A percentile compares a stretch with the other conserved stretches of the same genome.
Evolutionary conservation across 2,888 invertebrate species (phyloP).

Genomic region (Tupiocoris notatus): DNA sequence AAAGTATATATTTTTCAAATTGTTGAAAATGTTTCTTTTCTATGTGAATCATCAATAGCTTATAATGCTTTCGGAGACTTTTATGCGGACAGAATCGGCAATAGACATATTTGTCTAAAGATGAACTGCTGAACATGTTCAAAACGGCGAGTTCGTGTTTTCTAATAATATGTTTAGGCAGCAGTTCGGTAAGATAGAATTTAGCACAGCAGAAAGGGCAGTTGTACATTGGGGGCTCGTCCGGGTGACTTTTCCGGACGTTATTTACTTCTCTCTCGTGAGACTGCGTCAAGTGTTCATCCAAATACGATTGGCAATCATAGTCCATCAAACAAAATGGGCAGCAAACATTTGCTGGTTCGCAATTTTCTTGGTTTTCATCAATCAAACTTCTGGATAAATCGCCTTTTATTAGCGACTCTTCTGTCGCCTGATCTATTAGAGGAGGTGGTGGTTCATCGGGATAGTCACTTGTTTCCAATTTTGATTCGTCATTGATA

Average conservation of each 20-base stretch:
- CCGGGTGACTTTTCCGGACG: slow-evolving; percentile 42
- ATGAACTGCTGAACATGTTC: slow-evolving; percentile 47
- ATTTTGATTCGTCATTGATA: background rate
- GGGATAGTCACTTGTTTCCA: slow-evolving; percentile 11
- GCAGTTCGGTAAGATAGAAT: slow-evolving; percentile 49
- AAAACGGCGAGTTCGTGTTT: slow-evolving; percentile 50
- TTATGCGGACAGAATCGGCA: slow-evolving; percentile 51
- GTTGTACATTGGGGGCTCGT: slow-evolving; percentile 47
- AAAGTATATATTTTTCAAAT: slow-evolving; percentile 48
- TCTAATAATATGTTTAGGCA: slow-evolving; percentile 50
- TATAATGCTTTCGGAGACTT: slow-evolving; percentile 48
- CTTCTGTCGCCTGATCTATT: slow-evolving; percentile 30
- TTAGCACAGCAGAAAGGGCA: slow-evolving; percentile 50
- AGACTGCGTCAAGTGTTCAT: slow-evolving; percentile 49
- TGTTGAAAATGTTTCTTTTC: slow-evolving; percentile 50
- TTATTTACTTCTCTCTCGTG: slow-evolving; percentile 48
- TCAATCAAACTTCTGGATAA: slow-evolving; percentile 47
- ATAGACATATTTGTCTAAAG: slow-evolving; percentile 45
- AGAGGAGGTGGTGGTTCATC: slow-evolving; percentile 39
- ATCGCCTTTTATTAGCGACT: slow-evolving; percentile 28
- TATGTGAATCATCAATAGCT: slow-evolving; percentile 50
- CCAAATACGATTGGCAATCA: slow-evolving; percentile 49
- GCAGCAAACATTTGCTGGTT: slow-evolving; percentile 48
- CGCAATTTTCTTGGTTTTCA: slow-evolving; percentile 47
- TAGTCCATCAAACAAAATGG: slow-evolving; percentile 50